Conservation (phyloP, 1,140 invertebrate genomes). For the Drosophila varians region DNA sequence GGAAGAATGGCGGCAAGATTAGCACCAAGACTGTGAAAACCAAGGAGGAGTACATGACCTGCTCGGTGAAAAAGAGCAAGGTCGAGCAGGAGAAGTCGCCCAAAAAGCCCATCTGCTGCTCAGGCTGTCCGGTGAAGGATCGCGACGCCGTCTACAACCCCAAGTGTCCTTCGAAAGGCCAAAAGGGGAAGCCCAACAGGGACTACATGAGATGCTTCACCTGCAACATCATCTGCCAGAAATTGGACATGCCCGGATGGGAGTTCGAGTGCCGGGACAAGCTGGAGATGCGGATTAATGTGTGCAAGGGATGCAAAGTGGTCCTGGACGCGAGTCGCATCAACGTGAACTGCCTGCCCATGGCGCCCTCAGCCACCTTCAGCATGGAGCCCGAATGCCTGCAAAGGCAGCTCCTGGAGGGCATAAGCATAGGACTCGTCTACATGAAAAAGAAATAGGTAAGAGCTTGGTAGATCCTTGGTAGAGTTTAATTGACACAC, state of each 20-base stretch:
- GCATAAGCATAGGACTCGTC: slow-evolving; percentile 34
- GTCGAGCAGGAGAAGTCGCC: slow-evolving; percentile 14
- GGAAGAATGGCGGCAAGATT: slow-evolving; percentile 36
- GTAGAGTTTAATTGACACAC: not conserved
- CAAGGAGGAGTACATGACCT: slow-evolving; percentile 45
- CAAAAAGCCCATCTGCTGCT: slow-evolving; percentile 44
- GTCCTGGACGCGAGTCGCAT: slow-evolving; percentile 34
- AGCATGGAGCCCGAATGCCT: slow-evolving; percentile 47
- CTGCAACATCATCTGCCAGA: slow-evolving; percentile 47
- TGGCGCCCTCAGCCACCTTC: slow-evolving; percentile 27
- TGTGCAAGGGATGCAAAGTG: slow-evolving; percentile 48
- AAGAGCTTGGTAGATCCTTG: not conserved
- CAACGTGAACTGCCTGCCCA: slow-evolving; percentile 48
- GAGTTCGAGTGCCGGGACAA: slow-evolving; percentile 34
- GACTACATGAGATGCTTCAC: slow-evolving; percentile 24
- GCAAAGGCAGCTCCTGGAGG: slow-evolving; percentile 40
- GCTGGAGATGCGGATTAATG: slow-evolving; percentile 15
- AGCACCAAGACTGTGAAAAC: slow-evolving; percentile 22
- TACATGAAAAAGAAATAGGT: slow-evolving; percentile 64
- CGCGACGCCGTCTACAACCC: not conserved
- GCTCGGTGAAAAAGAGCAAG: slow-evolving; percentile 27
- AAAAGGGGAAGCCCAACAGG: slow-evolving; percentile 36
- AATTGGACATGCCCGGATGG: slow-evolving; percentile 56
- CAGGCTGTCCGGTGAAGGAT: slow-evolving; percentile 24
- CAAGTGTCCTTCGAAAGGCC: slow-evolving; percentile 25